Evolutionary conservation across 2,113 vertebrate species (phyloP).

Genomic region (Corythornis cristatus): DNA sequence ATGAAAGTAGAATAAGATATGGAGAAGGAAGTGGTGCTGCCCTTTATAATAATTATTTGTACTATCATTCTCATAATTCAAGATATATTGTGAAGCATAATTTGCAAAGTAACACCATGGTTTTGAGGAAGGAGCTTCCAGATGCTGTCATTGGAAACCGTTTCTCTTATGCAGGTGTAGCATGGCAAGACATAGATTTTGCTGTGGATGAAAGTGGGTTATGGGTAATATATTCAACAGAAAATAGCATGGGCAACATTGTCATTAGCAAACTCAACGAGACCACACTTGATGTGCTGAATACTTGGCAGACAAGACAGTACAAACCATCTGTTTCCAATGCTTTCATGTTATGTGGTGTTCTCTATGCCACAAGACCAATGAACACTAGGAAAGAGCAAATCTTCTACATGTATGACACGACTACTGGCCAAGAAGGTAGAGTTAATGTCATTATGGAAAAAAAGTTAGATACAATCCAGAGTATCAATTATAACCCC

Average conservation of each 20-base stretch:
- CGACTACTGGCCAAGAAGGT: conserved; percentile 74
- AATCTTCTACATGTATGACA: conserved; percentile 91
- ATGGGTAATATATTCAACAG: conserved; percentile 96
- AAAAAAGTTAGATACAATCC: conserved; percentile 75
- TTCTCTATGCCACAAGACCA: conserved; percentile 87
- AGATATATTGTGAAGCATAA: conserved; percentile 69
- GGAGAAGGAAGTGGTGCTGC: conserved; percentile 81
- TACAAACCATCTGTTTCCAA: conserved; percentile 86
- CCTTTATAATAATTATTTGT: conserved; percentile 81
- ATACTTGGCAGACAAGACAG: conserved; percentile 88
- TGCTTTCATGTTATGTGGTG: conserved; percentile 92
- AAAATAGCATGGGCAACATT: conserved; percentile 89
- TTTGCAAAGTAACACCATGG: conserved; percentile 24
- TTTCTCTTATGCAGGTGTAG: conserved; percentile 88
- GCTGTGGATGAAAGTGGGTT: conserved; percentile 91
- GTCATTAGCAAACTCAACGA: conserved; percentile 94
- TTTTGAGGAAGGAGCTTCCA: conserved; percentile 68
- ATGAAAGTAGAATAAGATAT: conserved; percentile 4
- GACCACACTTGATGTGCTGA: conserved; percentile 86
- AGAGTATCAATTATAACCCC: conserved; percentile 77
- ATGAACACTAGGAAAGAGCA: conserved; percentile 81
- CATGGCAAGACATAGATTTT: conserved; percentile 89
- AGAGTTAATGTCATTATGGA: conserved; percentile 48
- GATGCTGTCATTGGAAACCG: conserved; percentile 83
- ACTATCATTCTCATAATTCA: conserved; percentile 73